A percentile compares a stretch with the other conserved stretches of the same genome.
Evolutionary conservation across 2,888 invertebrate genomes (phyloP).

Genomic region (Noctua pronuba): DNA sequence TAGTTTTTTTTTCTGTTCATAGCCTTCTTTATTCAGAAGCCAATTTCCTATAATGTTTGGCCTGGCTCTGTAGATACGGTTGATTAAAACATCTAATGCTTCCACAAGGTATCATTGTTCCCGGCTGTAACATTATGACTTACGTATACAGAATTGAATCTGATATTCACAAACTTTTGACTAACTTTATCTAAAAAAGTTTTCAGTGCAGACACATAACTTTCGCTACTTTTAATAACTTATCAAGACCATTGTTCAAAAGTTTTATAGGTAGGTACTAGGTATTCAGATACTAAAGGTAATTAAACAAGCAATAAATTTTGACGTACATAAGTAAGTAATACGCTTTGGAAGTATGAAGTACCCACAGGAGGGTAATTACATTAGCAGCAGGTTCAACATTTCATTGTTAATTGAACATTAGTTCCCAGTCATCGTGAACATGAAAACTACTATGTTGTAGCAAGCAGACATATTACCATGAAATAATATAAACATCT

Average conservation of each 20-base stretch:
- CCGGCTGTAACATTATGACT: not conserved
- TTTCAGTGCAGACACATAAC: not conserved
- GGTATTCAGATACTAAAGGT: not conserved
- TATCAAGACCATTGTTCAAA: not conserved
- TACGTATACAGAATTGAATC: not conserved
- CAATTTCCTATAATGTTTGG: not conserved
- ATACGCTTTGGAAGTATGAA: conserved; percentile 32
- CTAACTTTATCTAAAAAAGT: not conserved
- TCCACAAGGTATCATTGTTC: not conserved
- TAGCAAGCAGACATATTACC: not conserved
- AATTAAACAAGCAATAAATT: conserved; percentile 40
- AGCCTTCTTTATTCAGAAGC: not conserved
- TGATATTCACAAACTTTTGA: not conserved
- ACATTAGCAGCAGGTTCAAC: conserved; percentile 28
- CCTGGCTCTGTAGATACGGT: not conserved
- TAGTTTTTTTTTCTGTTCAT: not conserved
- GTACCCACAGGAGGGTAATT: conserved; percentile 48
- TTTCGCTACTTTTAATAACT: not conserved
- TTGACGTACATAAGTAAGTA: conserved; percentile 18
- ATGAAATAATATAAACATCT: conserved; percentile 7
- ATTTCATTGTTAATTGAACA: conserved; percentile 51
- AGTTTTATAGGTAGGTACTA: not conserved
- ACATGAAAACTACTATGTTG: conserved; percentile 9
- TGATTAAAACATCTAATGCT: not conserved
- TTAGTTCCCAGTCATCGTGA: conserved; percentile 28